These are phyloP conservation scores for Orthonychiurus folsomi DNA, from an alignment of 2,888 invertebrate species.

Conservation along the genomic window DNA sequence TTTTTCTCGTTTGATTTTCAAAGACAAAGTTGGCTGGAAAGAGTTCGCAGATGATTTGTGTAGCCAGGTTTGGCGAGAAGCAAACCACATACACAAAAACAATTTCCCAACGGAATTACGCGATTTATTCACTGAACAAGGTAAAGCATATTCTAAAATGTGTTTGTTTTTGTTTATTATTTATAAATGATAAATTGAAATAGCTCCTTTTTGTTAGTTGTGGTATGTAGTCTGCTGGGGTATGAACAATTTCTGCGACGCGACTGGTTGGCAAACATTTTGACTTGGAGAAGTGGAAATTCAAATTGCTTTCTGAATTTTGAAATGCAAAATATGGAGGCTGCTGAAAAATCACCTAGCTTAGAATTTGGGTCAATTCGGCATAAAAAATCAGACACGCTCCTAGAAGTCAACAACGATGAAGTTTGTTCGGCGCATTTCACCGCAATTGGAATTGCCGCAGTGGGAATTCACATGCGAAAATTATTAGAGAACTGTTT, in stretches of 20 bases:
- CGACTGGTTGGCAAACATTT: conserved; percentile 43
- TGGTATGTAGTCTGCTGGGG: conserved; percentile 49
- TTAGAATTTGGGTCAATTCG: too few species aligned
- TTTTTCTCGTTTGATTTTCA: conserved; percentile 2
- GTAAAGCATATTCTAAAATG: too few species aligned
- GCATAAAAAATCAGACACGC: too few species aligned
- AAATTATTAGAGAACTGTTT: conserved; percentile 5
- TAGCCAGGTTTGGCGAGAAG: conserved; percentile 29
- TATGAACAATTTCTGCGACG: conserved; percentile 45
- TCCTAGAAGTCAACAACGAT: conserved; percentile 10
- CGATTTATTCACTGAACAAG: conserved; percentile 34
- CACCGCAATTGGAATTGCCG: conserved; percentile 27
- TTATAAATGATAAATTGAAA: too few species aligned
- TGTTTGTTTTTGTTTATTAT: too few species aligned
- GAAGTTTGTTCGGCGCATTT: conserved; percentile 31
- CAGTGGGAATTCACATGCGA: conserved; percentile 1
- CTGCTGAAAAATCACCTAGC: too few species aligned
- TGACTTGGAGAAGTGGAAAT: conserved; percentile 44
- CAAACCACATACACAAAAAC: conserved; percentile 25
- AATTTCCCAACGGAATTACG: conserved; percentile 27
- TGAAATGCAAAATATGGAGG: not conserved
- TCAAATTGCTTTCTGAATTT: conserved; percentile 6
- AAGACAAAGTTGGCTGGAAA: not conserved
- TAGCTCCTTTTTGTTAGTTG: too few species aligned
- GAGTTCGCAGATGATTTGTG: conserved; percentile 25